A percentile compares a stretch with the other conserved stretches of the same genome.
phyloP scores from a whole-genome alignment of 1,140 invertebrate species.

The Halictus rubicundus region DNA sequence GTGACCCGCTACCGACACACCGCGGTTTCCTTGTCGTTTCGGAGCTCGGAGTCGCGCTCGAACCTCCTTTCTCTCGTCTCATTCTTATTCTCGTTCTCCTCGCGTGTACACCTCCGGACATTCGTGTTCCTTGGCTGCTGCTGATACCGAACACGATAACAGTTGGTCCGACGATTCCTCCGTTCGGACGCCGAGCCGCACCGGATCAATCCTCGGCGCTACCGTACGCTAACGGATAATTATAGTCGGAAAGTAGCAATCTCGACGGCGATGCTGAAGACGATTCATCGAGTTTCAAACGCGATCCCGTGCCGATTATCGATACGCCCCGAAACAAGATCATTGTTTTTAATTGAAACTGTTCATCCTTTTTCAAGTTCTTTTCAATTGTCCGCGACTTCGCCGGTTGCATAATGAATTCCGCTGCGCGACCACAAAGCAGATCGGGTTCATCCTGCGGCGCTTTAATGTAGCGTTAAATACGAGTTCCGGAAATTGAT shows the following conservation, averaged over 20 bases:
- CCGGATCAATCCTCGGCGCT: not conserved
- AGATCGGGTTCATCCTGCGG: not conserved
- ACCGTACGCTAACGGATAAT: not conserved
- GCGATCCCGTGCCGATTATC: too few species aligned
- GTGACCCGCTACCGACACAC: conserved; percentile 5
- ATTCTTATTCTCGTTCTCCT: not conserved
- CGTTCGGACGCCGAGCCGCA: not conserved
- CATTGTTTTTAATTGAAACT: not conserved
- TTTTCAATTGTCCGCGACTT: too few species aligned
- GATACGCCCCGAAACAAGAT: too few species aligned
- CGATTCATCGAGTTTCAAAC: too few species aligned
- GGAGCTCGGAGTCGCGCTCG: not conserved
- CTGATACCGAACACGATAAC: conserved; percentile 7
- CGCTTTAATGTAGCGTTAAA: not conserved
- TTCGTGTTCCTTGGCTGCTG: not conserved
- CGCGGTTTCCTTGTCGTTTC: not conserved
- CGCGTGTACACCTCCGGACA: not conserved
- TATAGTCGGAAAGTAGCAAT: too few species aligned
- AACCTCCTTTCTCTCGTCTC: not conserved
- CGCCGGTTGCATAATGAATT: not conserved
- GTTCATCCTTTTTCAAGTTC: not conserved
- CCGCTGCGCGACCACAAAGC: not conserved
- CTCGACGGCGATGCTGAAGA: too few species aligned
- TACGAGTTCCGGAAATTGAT: not conserved
- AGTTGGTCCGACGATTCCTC: not conserved